phyloP scores from a whole-genome alignment of 2,113 vertebrate genomes.

The Mirza zaza region DNA sequence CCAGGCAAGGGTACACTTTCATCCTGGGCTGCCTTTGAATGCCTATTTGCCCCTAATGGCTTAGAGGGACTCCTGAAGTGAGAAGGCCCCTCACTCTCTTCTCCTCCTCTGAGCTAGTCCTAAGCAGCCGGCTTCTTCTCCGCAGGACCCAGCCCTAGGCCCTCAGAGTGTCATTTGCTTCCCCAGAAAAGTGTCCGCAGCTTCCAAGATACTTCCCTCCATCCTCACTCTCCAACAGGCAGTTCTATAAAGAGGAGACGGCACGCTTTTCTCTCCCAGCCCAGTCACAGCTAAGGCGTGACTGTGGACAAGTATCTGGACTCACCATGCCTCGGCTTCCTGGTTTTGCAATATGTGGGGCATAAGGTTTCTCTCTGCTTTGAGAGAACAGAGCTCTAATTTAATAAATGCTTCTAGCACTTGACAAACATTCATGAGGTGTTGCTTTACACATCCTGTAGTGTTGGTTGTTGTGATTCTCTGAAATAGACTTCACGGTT shows the following conservation, averaged over 20 bases:
- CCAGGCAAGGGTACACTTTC: rapidly evolving
- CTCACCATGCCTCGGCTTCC: background rate
- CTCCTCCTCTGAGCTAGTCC: background rate
- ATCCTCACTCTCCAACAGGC: background rate
- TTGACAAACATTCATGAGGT: background rate
- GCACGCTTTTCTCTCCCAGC: rapidly evolving
- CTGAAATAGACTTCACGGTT: background rate
- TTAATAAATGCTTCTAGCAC: background rate
- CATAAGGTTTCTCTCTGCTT: background rate
- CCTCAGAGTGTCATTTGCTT: too few relatives aligned
- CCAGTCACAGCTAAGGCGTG: rapidly evolving
- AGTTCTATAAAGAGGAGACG: background rate
- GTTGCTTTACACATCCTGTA: background rate
- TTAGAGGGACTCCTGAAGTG: background rate
- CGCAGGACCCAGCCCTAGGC: rapidly evolving
- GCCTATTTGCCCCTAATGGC: background rate
- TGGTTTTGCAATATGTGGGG: background rate
- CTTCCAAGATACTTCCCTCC: background rate
- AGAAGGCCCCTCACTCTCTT: background rate
- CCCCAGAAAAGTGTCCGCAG: background rate
- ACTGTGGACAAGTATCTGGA: background rate
- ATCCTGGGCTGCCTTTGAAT: background rate
- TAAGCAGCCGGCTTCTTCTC: background rate
- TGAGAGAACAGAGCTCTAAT: background rate
- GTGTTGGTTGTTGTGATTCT: background rate